Evolutionary conservation across 2,113 vertebrate species (phyloP).

Genomic region (Thamnaconus septentrionalis): DNA sequence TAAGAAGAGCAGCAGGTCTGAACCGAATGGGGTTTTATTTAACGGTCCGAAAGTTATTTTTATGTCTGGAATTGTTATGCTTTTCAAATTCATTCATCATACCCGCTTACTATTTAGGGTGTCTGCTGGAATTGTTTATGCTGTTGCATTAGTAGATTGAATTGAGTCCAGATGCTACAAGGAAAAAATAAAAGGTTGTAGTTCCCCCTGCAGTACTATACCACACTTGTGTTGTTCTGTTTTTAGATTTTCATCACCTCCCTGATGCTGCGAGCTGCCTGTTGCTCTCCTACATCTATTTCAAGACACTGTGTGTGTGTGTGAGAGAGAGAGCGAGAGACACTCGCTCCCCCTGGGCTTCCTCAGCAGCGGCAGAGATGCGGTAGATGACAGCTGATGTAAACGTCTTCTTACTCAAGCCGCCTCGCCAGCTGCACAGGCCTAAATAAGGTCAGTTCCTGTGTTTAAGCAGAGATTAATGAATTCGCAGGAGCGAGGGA

Average conservation of each 20-base stretch:
- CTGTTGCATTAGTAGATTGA: too few relatives aligned
- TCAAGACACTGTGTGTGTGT: constrained; percentile 22
- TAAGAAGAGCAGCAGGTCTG: too few relatives aligned
- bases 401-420: constrained; percentile 42
- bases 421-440: constrained; percentile 11
- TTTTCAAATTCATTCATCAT: too few relatives aligned
- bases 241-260: not conserved
- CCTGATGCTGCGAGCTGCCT: not conserved
- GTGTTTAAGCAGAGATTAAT: constrained; percentile 12
- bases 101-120: too few relatives aligned
- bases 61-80: too few relatives aligned
- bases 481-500: not conserved
- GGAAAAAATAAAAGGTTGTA: not conserved
- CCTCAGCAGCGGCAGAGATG: constrained; percentile 33
- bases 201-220: not conserved
- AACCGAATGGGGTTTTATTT: too few relatives aligned
- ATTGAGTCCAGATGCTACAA: not conserved
- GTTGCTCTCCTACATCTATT: constrained; percentile 64
- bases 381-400: constrained; percentile 36
- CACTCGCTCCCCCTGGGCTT: constrained; percentile 25
- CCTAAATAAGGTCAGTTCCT: constrained; percentile 68
- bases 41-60: too few relatives aligned
- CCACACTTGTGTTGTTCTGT: not conserved
- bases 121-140: too few relatives aligned
- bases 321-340: not conserved